These are phyloP conservation scores for Spilarctia lutea DNA, from an alignment of 2,888 invertebrate genomes.

Conservation along the genomic window DNA sequence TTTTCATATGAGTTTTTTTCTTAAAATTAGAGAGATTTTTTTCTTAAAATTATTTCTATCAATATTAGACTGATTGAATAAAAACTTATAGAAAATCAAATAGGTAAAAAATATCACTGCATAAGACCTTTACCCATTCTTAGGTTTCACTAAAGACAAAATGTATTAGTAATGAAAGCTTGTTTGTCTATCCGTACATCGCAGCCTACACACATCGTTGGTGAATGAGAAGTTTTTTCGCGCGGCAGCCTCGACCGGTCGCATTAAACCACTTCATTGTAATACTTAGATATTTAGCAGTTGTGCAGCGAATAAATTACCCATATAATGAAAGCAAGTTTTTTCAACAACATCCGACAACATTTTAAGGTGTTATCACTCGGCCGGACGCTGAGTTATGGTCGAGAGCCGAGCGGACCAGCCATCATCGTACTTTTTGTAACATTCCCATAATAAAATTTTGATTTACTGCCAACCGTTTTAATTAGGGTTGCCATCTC, in stretches of 20 bases:
- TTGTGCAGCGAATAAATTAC: slow-evolving; percentile 71
- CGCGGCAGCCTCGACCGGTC: slow-evolving; percentile 56
- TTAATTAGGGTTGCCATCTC: too few species aligned
- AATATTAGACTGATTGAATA: too few species aligned
- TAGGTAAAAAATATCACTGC: too few species aligned
- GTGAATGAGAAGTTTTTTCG: slow-evolving; percentile 62
- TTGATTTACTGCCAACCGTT: slow-evolving; percentile 75
- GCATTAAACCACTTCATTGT: slow-evolving; percentile 75
- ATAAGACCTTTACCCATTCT: too few species aligned
- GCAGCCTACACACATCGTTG: slow-evolving; percentile 58
- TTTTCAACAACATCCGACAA: slow-evolving; percentile 65
- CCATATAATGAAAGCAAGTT: slow-evolving; percentile 66
- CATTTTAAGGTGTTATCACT: slow-evolving; percentile 72
- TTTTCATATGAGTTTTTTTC: too few species aligned
- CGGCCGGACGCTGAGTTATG: slow-evolving; percentile 68
- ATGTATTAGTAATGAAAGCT: neutral
- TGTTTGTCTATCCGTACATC: slow-evolving; percentile 28
- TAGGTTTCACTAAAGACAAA: neutral
- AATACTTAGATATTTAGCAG: slow-evolving; percentile 77
- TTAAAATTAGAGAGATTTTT: too few species aligned
- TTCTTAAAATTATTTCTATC: too few species aligned
- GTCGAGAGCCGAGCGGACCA: slow-evolving; percentile 40
- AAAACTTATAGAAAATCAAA: too few species aligned
- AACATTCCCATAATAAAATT: slow-evolving; percentile 75
- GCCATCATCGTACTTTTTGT: slow-evolving; percentile 62